Evolutionary conservation across 2,113 vertebrate genomes (phyloP).

Genomic region (Thalassoma bifasciatum): DNA sequence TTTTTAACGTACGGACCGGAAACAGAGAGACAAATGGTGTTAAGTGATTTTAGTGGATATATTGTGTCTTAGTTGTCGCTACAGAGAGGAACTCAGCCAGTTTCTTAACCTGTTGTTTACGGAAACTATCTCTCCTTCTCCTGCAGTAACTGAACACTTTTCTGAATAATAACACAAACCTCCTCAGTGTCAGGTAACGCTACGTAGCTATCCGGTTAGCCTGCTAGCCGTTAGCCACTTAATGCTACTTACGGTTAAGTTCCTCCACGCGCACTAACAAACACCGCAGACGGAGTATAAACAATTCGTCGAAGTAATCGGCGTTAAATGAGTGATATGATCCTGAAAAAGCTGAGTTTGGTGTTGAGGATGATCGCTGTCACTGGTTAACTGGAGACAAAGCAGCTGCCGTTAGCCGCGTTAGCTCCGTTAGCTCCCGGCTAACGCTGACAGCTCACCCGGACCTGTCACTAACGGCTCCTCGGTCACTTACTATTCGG

Average conservation of each 20-base stretch:
- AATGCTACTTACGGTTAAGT: background rate
- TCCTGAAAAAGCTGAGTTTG: accelerated
- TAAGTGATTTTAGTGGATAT: conserved; percentile 12
- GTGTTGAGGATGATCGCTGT: background rate
- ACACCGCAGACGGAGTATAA: background rate
- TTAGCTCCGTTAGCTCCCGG: conserved; percentile 39
- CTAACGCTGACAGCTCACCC: conserved; percentile 59
- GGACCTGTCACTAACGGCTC: conserved; percentile 36
- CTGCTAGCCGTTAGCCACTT: conserved; percentile 26
- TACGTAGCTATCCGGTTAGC: conserved; percentile 33
- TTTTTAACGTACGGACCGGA: conserved; percentile 19
- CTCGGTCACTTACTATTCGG: conserved; percentile 90
- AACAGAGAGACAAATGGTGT: background rate
- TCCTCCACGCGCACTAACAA: background rate
- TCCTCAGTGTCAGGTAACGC: background rate
- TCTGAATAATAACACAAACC: conserved; percentile 3
- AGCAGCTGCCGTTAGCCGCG: conserved; percentile 59
- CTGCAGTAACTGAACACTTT: background rate
- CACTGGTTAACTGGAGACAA: conserved; percentile 37
- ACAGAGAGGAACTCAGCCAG: background rate
- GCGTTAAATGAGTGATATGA: background rate
- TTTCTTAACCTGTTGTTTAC: background rate
- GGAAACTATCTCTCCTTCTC: background rate
- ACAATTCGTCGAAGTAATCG: background rate
- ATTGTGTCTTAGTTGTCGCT: background rate